Conservation (phyloP, 2,797 vertebrate species). For the Pseudotriccus pelzelni region DNA sequence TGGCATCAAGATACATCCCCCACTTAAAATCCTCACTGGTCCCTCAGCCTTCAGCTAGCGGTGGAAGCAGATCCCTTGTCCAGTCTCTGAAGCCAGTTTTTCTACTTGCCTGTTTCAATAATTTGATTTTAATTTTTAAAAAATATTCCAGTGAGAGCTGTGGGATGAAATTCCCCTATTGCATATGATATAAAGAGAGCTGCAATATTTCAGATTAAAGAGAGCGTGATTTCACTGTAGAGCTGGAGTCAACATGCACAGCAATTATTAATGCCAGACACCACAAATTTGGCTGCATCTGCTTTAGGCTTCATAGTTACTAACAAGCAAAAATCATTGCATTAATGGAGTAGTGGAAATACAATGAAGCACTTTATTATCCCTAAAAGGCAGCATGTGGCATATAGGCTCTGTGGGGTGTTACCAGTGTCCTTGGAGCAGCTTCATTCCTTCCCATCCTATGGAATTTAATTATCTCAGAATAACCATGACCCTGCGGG, state of each 20-base stretch:
- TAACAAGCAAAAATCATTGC: conserved; percentile 50
- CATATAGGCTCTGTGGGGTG: conserved; percentile 37
- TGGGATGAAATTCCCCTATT: neutral
- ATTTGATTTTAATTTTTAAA: neutral
- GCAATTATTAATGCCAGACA: conserved; percentile 28
- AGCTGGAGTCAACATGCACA: neutral
- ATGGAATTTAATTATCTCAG: conserved; percentile 58
- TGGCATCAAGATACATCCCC: neutral
- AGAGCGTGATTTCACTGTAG: neutral
- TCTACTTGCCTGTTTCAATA: neutral
- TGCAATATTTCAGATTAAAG: neutral
- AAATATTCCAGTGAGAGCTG: neutral
- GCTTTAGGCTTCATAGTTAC: conserved; percentile 45
- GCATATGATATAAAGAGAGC: neutral
- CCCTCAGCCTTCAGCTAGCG: neutral
- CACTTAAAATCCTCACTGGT: neutral
- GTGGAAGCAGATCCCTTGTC: neutral
- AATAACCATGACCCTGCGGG: conserved; percentile 46
- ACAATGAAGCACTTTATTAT: conserved; percentile 69
- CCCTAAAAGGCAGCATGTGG: conserved; percentile 65
- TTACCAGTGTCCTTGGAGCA: conserved; percentile 21
- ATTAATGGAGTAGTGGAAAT: conserved; percentile 50
- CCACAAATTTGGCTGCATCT: conserved; percentile 24
- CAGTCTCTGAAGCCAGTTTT: neutral
- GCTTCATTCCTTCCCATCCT: conserved; percentile 29